Base-by-base conservation (phyloP, 2,797 vertebrate genomes). In the Melanotaenia parkinsoni region DNA sequence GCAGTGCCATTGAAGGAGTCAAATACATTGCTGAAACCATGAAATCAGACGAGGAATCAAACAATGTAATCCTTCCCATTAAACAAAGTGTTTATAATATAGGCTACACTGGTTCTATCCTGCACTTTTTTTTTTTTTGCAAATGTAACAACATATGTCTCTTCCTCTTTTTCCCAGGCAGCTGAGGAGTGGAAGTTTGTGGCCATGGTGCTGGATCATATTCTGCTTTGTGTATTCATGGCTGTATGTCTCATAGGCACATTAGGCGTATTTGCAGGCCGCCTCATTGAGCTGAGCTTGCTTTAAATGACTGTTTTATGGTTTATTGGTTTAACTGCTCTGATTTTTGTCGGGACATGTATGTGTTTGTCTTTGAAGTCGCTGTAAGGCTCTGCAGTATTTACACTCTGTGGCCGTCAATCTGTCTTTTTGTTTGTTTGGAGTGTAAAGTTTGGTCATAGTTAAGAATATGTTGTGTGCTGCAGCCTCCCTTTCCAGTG, bases 101-200 rank as follows among this genome's bases (percentile, higher is more conserved):
- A 9, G 10, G 50, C 22, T 24, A 7, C 51, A 24, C 8, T 77
- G 0, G 0, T 63, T 64, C 2, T 32, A 69, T n/a, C 35, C 22
- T 54, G 3, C 7, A 1, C 6, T 1, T 18, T 37, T 20, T 5
- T 37, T 5, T 62, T 30, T 5, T 63, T 28, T 54, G 11, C 70
- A 10, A 43, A 0, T 53, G n/a, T 83, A 38, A 83, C 65, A 33
- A 26, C n/a, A 4, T 45, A 68, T 51, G 85, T 74, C 93, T 91
- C 37, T 67, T 57, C 84, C 75, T 95, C 12, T n/a, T 72, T 58
- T 85, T 79, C 95, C 92, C 45, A 99, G 97, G 97, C 97, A 35
- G 94, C 96, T 4, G 98, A 98, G 80, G 98, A 99, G 88, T 99
- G 98, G 98, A 99, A 97, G 89, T 99, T 97, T 43, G 97, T 99